These are phyloP conservation scores for Charanyca ferruginea DNA, from an alignment of 2,888 invertebrate species.

Conservation along the genomic window DNA sequence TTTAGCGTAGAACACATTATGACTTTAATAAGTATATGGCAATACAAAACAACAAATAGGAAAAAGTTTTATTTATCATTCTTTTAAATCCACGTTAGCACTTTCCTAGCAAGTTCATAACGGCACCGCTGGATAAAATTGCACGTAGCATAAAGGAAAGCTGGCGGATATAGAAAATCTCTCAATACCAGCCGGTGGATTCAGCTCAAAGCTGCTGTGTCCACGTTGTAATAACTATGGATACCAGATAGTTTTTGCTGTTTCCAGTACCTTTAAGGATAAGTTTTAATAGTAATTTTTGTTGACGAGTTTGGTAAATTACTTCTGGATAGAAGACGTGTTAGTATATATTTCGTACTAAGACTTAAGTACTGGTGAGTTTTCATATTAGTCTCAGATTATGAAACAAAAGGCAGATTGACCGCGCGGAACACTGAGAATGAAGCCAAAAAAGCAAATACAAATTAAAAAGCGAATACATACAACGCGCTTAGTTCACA, in stretches of 20 bases:
- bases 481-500: no score
- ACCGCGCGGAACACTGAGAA: no score
- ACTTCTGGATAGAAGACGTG: not conserved
- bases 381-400: no score
- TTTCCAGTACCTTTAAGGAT: constrained; percentile 32
- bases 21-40: no score
- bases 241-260: constrained; percentile 63
- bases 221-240: constrained; percentile 83
- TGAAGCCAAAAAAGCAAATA: no score
- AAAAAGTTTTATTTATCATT: not conserved
- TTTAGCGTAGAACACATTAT: no score
- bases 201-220: constrained; percentile 82
- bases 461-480: no score
- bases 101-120: constrained; percentile 81
- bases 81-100: constrained; percentile 68
- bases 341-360: no score
- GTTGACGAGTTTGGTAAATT: not conserved
- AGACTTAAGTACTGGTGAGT: no score
- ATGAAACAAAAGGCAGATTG: no score
- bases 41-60: no score
- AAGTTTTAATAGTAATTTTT: constrained; percentile 37
- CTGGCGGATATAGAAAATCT: constrained; percentile 90
- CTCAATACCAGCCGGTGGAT: constrained; percentile 86
- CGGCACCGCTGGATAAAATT: constrained; percentile 88
- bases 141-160: constrained; percentile 89